Base-by-base conservation (phyloP, 2,113 vertebrate species). In the Aptenodytes patagonicus region DNA sequence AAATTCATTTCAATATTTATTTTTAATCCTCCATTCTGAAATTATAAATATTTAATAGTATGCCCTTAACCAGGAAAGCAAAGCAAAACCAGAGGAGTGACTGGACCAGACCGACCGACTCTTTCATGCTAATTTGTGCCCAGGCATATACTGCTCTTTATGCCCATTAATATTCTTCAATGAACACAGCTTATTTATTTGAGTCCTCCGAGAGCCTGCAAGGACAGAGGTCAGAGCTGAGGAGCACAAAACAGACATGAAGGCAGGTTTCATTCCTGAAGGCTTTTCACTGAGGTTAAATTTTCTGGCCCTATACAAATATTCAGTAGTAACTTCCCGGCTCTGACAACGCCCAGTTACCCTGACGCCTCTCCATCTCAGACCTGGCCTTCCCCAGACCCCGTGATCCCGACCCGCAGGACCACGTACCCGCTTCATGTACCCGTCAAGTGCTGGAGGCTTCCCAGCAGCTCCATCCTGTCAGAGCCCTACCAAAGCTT, bases 1-100 rank as follows among this genome's bases (percentile, higher is more conserved):
- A 94, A 90, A 83, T 89, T 93, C 80, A 92, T 96, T 94, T 97
- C 91, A 96, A 97, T 97, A 97, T 97, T 98, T 97, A 96, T 94
- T 95, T 96, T 89, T 93, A 94, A 94, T 92, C 80, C 85, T 89
- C 78, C 84, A 18, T 62, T 93, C 94, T 72, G 58, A 80, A 77
- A 68, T 7, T 17, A 97, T 97, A 95, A 97, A 98, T 97, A 96
- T 96, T 97, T 97, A 85, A 97, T 49, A 49, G 47, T 64, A 26
- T 1, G 4, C 47, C 83, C 69, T 92, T 82, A 72, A 72, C 66
- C 86, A 86, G 65, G 79, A 92, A 94, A 93, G 86, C 73, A 65
- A 75, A 90, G 91, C 75, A 54, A 83, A 94, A 47, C 14, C 34
- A 54, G 83, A 42, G 69, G 49, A 90, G 73, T 58, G 92, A 22